Base-by-base conservation (phyloP, 37 sponge, comb jelly and placozoan species). In the Cladorhizidae sp. region DNA sequence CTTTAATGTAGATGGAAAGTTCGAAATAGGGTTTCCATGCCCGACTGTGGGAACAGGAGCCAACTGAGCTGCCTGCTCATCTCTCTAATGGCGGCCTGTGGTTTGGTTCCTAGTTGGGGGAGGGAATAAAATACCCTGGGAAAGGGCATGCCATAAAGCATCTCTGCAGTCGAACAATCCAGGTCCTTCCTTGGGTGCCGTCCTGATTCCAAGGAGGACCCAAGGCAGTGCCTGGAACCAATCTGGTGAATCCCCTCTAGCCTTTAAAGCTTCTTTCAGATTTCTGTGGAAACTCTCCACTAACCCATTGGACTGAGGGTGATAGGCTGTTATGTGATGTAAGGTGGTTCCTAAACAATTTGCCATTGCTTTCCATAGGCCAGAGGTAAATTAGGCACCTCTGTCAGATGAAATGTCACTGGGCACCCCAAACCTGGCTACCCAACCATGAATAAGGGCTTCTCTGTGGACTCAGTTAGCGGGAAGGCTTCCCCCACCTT, bases 151-250 rank as follows among this genome's bases (percentile, higher is more conserved):
- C 79, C 79, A 64, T 81, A 71, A 5, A 81, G 40, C 31, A 81
- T 14, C 38, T 81, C 64, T 40, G 73, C 82, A 26, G 82, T 70
- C 1, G 73, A 81, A 35, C 82, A 81, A 5, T 58, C 73, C n/a
- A 81, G 31, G 40, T 81, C 82, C 20, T 81, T n/a, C 82, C 40
- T 81, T 81, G 20, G 82, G 82, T 58, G 82, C 73, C 23, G 81
- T 80, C 18, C 72, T 51, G 40, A 80, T 80, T 38, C 81, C 81
- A 28, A 78, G 32, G 22, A 78, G 67, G 22, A 78, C 79, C 79
- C 82, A 81, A 14, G 82, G 72, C 56, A 81, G 32, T 21, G 49
- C 73, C 12, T 55, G 40, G 29, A 72, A 49, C 82, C 82, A 81
- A 42, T 57, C 63, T 14, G 79, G 79, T 12, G 65, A 64, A 32